Evolutionary conservation across 2,113 vertebrate genomes (phyloP), one percentile per base, ranked within the genome.

Genomic region (Upupa epops): DNA sequence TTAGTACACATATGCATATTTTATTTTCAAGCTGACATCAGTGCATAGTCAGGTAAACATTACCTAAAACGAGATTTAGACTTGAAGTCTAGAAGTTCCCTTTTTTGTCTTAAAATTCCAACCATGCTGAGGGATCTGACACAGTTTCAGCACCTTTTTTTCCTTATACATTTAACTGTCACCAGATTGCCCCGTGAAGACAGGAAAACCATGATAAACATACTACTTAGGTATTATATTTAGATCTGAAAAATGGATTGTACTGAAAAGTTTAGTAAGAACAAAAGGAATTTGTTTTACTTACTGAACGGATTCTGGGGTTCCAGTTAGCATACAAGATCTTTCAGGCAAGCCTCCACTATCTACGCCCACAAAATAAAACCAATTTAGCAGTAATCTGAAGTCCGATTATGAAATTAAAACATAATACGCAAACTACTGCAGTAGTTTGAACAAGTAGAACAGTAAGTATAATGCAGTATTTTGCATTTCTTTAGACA

Each of bases 341-440:
- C 99, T 98, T 65, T 99, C 99, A 55, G 99, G 99, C 97, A 99
- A 98, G 8, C 99, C 99, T 86, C 99, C 99, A 73, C 99, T 99
- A 92, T 99, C 99, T 99, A 91, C 1, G 11, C 55, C 69, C 17
- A 90, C 8, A 72, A 92, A 92, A 72, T n/a, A 51, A 77, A 88
- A 61, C 6, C 15, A 46, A 31, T 19, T 81, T 64, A 84, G 61
- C n/a, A 69, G 48, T 1, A 78, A 2, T 8, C 13, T 79, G 48
- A 86, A 86, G 9, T 31, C 46, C 68, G 25, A 59, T 83, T 1
- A 58, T 19, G 13, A 46, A 51, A 66, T 32, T n/a, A 58, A 48
- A 77, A 59, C 7, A 29, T 8, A 54, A 34, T 17, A 72, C 0
- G 11, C 4, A 14, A 69, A 66, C 7, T 56, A 59, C 11, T 52